Conservation (phyloP, 1,140 invertebrate genomes). For the Linepithema humile region DNA sequence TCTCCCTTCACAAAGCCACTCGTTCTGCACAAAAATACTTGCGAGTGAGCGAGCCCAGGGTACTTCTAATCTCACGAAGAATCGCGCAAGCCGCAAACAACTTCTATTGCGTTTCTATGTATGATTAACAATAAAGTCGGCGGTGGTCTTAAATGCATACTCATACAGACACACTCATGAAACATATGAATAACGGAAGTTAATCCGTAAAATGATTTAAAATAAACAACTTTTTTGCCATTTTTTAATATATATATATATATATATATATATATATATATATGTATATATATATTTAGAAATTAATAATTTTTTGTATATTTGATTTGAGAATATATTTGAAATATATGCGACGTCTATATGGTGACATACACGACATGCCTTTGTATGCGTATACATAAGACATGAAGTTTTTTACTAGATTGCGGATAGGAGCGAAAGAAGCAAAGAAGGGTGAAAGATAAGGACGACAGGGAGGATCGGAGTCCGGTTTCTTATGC, state of each 20-base stretch:
- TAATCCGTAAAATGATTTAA: too few relatives aligned
- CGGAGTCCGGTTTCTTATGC: conserved; percentile 19
- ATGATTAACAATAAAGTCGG: neutral
- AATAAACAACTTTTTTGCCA: too few relatives aligned
- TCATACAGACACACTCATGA: neutral
- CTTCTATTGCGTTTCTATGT: conserved; percentile 4
- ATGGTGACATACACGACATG: neutral
- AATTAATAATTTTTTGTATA: too few relatives aligned
- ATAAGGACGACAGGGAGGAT: conserved; percentile 1
- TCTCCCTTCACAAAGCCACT: conserved; percentile 82
- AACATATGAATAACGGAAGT: too few relatives aligned
- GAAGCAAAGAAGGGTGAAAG: conserved; percentile 13
- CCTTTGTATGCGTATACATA: neutral
- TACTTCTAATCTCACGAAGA: conserved; percentile 65
- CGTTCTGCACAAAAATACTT: conserved; percentile 78
- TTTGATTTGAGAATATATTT: too few relatives aligned
- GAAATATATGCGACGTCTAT: neutral
- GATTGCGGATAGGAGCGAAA: conserved; percentile 19
- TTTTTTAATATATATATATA: too few relatives aligned
- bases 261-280: too few relatives aligned
- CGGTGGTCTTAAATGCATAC: neutral
- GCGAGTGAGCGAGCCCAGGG: conserved; percentile 63
- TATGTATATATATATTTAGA: too few relatives aligned
- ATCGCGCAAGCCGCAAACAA: conserved; percentile 60
- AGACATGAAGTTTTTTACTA: conserved; percentile 16